Base-by-base conservation (phyloP, 2,888 invertebrate species). In the Andrena flavipes region DNA sequence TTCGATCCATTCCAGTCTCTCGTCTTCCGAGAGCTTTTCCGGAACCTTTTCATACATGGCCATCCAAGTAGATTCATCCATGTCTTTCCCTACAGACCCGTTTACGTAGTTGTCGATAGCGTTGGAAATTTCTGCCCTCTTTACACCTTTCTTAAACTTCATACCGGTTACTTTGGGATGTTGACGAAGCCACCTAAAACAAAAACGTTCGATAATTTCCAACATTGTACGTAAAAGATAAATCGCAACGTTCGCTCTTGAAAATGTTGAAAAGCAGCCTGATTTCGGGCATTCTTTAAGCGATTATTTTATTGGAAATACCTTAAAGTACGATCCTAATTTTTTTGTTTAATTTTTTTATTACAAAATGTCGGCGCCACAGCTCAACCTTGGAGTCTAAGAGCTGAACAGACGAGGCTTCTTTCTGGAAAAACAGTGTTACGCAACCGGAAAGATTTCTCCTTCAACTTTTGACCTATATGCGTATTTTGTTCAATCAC, bases 81-180 rank as follows among this genome's bases (percentile, higher is more conserved):
- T 97, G 93, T 98, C 98, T 88, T 97, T 96, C 95, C 97, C 99
- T 60, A 98, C 96, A n/a, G 98, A 97, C 67, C 97, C 98, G 91
- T 97, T 97, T 2, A 99, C 99, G 94, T 96, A 99, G 94, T 98
- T 98, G 93, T 99, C 99, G 90, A 99, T 97, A 23, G 98, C 98
- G 95, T 99, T 99, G 16, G 99, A 97, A 86, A 97, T 97, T 93
- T 99, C 97, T 0, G 99, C 98, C 85, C 99, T 96, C 90, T 98
- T 97, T 5, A 98, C 96, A 54, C 97, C 97, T 82, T 96, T 95
- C 91, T 97, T 97, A 95, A 99, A 99, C 90, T 96, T 96, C 97
- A 99, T 97, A 68, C 94, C 94, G 16, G 96, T 94, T 3, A 99
- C 98, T 88, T 96, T 96, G 2, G 99, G 98, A 94, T 99, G 99